phyloP scores from a whole-genome alignment of 35 echinoderm and acorn worm genomes.

The Ptychodera flava region DNA sequence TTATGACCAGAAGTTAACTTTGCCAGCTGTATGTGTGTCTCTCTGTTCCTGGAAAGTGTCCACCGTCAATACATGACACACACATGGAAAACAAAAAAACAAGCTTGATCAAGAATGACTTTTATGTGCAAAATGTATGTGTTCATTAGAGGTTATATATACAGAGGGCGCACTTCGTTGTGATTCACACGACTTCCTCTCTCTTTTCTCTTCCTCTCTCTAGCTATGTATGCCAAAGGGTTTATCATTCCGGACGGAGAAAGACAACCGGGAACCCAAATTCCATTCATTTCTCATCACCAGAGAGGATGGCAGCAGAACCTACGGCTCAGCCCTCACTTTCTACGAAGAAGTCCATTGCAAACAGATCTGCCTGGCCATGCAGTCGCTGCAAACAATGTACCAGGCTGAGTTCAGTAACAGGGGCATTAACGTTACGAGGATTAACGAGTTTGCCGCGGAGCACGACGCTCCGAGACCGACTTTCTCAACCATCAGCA shows the following conservation, averaged over 20 bases:
- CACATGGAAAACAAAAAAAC: no score
- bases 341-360: conserved; percentile 80
- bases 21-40: no score
- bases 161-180: no score
- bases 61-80: no score
- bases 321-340: conserved; percentile 69
- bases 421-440: neutral
- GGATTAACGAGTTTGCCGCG: neutral
- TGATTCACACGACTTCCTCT: neutral
- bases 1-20: no score
- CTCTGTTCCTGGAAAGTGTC: no score
- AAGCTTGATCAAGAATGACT: no score
- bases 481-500: conserved; percentile 11
- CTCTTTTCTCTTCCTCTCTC: conserved; percentile 21
- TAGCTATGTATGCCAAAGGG: conserved; percentile 98
- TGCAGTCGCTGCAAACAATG: conserved; percentile 57
- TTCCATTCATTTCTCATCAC: conserved; percentile 94
- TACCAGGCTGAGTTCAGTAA: conserved; percentile 35
- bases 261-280: conserved; percentile 51
- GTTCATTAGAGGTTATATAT: no score
- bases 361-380: conserved; percentile 55
- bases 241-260: conserved; percentile 75
- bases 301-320: conserved; percentile 64
- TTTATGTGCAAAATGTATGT: no score
- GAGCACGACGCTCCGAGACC: conserved; percentile 3